Evolutionary conservation across 2,797 vertebrate species (phyloP).

Genomic region (Heliangelus exortis): DNA sequence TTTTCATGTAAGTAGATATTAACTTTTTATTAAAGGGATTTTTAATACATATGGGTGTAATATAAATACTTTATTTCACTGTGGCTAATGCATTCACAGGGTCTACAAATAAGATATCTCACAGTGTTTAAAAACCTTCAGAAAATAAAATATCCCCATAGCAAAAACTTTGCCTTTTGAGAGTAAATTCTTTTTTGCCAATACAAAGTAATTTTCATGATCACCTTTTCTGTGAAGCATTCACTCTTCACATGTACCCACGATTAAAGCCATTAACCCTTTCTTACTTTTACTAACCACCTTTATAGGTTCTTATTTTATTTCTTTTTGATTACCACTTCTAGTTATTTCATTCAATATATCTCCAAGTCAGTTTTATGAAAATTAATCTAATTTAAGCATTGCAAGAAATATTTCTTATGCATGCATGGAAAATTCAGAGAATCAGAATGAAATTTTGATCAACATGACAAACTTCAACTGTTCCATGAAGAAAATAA

Average conservation of each 20-base stretch:
- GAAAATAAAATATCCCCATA: neutral
- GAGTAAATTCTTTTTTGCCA: neutral
- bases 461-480: neutral
- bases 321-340: neutral
- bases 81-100: neutral
- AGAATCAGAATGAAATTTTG: neutral
- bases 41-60: neutral
- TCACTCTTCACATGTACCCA: neutral
- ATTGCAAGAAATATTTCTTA: neutral
- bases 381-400: neutral
- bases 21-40: fast-evolving
- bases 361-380: neutral
- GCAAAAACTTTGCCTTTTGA: neutral
- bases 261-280: neutral
- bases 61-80: neutral
- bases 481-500: neutral
- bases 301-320: neutral
- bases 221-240: neutral
- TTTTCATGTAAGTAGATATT: neutral
- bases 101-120: neutral
- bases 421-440: neutral
- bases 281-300: neutral
- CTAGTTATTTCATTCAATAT: neutral
- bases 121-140: neutral
- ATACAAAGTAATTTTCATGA: neutral